Evolutionary conservation across 2,113 vertebrate species (phyloP).

Genomic region (Pionites leucogaster): DNA sequence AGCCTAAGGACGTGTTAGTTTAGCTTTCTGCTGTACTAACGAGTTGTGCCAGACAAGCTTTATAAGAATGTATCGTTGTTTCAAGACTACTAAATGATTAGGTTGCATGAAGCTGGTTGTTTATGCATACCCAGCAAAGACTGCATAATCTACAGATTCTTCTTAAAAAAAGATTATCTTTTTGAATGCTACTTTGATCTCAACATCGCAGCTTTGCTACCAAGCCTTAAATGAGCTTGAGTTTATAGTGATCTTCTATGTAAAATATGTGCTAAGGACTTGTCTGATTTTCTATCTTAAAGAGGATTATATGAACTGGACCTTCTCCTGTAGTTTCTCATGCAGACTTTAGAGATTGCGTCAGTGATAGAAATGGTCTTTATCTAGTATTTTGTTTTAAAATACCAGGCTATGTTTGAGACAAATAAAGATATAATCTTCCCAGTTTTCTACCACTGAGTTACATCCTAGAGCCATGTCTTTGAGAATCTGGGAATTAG

Average conservation of each 20-base stretch:
- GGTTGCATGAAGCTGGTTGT: not conserved
- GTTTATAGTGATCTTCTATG: conserved; percentile 20
- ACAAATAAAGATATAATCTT: conserved; percentile 9
- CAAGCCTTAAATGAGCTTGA: conserved; percentile 1
- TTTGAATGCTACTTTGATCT: conserved; percentile 43
- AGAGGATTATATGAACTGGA: conserved; percentile 21
- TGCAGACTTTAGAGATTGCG: not conserved
- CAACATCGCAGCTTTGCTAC: not conserved
- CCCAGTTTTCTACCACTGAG: not conserved
- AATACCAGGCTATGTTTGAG: conserved; percentile 5
- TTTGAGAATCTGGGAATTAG: not conserved
- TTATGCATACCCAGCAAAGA: not conserved
- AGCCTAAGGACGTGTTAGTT: not conserved
- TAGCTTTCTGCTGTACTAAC: not conserved
- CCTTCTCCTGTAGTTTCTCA: conserved; percentile 2
- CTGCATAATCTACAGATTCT: conserved; percentile 10
- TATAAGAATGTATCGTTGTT: not conserved
- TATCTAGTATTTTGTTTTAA: conserved; percentile 57
- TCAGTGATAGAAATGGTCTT: conserved; percentile 42
- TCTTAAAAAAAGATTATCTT: not conserved
- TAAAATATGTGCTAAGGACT: conserved; percentile 52
- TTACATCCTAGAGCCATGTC: not conserved
- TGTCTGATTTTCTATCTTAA: conserved; percentile 56
- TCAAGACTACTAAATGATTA: not conserved
- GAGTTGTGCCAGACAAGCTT: conserved; percentile 1